Evolutionary conservation across 2,113 vertebrate species (phyloP).

Genomic region (Actenoides hombroni): DNA sequence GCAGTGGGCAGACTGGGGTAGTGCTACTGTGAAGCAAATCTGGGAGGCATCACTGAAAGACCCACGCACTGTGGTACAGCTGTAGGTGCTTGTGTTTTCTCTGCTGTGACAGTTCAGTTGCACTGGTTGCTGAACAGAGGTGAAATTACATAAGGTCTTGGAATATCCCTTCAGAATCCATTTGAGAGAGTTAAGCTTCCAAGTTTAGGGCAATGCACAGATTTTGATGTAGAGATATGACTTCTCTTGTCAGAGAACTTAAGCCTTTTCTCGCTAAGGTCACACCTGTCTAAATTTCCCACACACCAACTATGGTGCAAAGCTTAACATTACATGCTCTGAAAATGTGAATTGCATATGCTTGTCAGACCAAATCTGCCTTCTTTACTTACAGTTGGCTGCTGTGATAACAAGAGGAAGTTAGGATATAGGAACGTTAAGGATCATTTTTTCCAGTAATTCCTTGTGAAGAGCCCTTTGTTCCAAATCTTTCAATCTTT

Average conservation of each 20-base stretch:
- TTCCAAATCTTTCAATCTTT: background rate
- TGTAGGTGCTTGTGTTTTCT: background rate
- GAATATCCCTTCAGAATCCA: background rate
- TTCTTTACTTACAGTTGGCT: background rate
- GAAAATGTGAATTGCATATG: background rate
- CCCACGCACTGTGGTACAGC: accelerated
- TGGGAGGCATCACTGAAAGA: accelerated
- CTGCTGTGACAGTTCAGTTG: background rate
- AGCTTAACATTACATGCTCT: background rate
- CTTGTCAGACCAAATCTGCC: background rate
- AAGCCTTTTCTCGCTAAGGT: background rate
- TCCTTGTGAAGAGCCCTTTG: background rate
- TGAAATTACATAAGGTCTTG: background rate
- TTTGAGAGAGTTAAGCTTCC: background rate
- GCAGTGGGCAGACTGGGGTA: background rate
- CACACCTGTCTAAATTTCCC: background rate
- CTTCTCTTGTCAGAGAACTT: background rate
- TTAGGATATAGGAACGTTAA: background rate
- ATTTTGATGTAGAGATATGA: background rate
- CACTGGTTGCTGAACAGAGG: background rate
- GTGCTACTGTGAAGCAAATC: background rate
- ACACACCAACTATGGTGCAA: background rate
- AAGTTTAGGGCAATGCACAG: background rate
- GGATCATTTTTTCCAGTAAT: background rate
- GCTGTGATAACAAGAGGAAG: background rate